phyloP scores from a whole-genome alignment of 2,797 vertebrate species.

The Chelon auratus region DNA sequence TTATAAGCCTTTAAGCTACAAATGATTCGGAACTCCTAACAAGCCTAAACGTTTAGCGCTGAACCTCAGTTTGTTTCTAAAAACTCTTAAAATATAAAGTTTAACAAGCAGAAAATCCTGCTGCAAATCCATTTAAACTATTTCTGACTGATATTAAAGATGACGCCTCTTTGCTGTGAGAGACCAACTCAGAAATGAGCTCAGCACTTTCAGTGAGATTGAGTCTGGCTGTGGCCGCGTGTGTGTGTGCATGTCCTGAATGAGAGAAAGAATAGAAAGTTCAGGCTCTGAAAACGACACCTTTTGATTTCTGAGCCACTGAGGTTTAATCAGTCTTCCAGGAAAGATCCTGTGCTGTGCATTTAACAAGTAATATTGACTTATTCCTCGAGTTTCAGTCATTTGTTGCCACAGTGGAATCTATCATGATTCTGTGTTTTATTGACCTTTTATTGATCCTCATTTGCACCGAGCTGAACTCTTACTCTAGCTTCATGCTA shows the following conservation, averaged over 20 bases:
- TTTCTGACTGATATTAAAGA: slow-evolving; percentile 36
- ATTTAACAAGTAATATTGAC: not conserved
- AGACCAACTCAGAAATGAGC: slow-evolving; percentile 30
- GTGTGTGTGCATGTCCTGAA: not conserved
- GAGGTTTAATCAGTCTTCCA: slow-evolving; percentile 5
- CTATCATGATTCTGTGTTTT: not conserved
- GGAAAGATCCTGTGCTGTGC: not conserved
- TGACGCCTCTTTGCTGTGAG: slow-evolving; percentile 27
- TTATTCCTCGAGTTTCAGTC: not conserved
- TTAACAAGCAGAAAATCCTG: slow-evolving; percentile 52
- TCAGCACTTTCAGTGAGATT: slow-evolving; percentile 34
- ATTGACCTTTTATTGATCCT: not conserved
- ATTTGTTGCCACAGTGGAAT: not conserved
- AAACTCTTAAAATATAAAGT: slow-evolving; percentile 27
- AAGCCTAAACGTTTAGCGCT: slow-evolving; percentile 39
- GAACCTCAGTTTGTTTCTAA: slow-evolving; percentile 40
- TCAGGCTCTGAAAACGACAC: not conserved
- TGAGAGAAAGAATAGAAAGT: not conserved
- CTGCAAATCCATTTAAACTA: slow-evolving; percentile 38
- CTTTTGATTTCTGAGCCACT: slow-evolving; percentile 9
- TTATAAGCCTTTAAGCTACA: slow-evolving; percentile 58
- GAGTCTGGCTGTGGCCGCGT: slow-evolving; percentile 8
- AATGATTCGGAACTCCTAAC: slow-evolving; percentile 51
- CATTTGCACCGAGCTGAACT: not conserved
- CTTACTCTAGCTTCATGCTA: not conserved